Evolutionary conservation across 92 coral and sea anemone genomes (phyloP).

Genomic region (Porites rus): DNA sequence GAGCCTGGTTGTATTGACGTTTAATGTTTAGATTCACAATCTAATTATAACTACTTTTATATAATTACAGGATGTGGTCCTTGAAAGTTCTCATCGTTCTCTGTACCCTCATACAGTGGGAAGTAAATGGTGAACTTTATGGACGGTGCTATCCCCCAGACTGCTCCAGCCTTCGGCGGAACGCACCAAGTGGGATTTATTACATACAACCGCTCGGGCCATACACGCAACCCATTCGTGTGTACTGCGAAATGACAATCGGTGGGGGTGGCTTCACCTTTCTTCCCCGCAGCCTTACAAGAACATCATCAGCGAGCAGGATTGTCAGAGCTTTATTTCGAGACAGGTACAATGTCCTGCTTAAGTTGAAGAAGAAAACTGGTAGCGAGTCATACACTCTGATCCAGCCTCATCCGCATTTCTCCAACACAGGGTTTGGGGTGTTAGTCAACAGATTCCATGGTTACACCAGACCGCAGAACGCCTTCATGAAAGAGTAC

Average conservation of each 20-base stretch:
- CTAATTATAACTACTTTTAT: too few relatives aligned
- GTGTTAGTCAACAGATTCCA: conserved; percentile 24
- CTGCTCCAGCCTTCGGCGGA: too few relatives aligned
- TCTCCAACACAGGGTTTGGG: background rate
- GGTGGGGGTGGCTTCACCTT: conserved; percentile 71
- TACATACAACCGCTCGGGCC: background rate
- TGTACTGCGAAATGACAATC: conserved; percentile 68
- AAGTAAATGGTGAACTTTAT: too few relatives aligned
- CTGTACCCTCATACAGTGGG: too few relatives aligned
- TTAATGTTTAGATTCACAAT: too few relatives aligned
- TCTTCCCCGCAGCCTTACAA: conserved; percentile 49
- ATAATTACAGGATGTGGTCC: too few relatives aligned
- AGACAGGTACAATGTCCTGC: conserved; percentile 48
- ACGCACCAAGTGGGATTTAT: conserved; percentile 53
- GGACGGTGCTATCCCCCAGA: too few relatives aligned
- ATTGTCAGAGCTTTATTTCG: conserved; percentile 48
- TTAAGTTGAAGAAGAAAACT: conserved; percentile 37
- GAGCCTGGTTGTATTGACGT: too few relatives aligned
- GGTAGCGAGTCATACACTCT: conserved; percentile 33
- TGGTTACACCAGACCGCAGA: conserved; percentile 51
- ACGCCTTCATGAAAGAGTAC: conserved; percentile 39
- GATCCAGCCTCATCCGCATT: conserved; percentile 23
- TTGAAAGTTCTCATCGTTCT: too few relatives aligned
- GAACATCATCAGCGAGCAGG: background rate
- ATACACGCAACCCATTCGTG: background rate